Evolutionary conservation across 2,797 vertebrate species (phyloP).

Genomic region (Fundulus diaphanus): DNA sequence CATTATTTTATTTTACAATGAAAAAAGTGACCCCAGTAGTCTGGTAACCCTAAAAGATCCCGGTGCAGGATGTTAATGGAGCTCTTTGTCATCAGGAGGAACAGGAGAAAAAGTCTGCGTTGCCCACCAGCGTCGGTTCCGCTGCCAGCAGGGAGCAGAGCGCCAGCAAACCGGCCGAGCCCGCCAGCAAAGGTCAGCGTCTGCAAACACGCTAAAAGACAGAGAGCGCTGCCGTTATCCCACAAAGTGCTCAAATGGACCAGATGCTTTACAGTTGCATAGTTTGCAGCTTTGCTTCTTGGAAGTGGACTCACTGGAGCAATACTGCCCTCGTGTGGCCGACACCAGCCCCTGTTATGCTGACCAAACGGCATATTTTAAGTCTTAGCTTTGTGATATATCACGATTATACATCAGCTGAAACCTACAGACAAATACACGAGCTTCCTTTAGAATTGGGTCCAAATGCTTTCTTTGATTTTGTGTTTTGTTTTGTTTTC

Average conservation of each 20-base stretch:
- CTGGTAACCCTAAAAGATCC: no score
- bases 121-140: conserved; percentile 49
- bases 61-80: conserved; percentile 1
- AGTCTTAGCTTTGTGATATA: neutral
- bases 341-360: conserved; percentile 14
- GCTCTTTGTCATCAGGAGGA: conserved; percentile 71
- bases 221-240: neutral
- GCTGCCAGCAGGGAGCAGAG: conserved; percentile 48
- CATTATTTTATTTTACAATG: no score
- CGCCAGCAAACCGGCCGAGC: conserved; percentile 50
- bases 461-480: neutral
- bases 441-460: neutral
- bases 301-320: neutral
- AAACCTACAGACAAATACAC: no score
- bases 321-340: conserved; percentile 41
- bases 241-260: neutral
- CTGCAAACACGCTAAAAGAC: neutral
- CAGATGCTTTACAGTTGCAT: no score
- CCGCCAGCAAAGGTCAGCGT: conserved; percentile 66
- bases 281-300: neutral
- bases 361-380: neutral
- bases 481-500: conserved; percentile 1
- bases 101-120: conserved; percentile 58
- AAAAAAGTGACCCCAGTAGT: no score
- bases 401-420: neutral